These are phyloP conservation scores for Tinamus guttatus DNA, from an alignment of 2,113 vertebrate species.

Conservation along the genomic window DNA sequence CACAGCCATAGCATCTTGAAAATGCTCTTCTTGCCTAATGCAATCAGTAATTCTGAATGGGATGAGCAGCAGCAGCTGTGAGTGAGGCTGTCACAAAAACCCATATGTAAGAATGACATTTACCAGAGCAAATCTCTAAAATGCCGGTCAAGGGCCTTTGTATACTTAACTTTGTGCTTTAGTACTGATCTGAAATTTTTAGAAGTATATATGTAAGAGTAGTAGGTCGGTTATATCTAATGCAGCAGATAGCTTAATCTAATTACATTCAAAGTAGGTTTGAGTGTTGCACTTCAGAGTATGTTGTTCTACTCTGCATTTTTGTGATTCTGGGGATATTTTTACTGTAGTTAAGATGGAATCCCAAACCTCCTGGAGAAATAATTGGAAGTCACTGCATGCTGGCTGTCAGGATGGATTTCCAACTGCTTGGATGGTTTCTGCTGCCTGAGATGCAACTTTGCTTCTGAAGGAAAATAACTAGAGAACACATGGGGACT, in stretches of 20 bases:
- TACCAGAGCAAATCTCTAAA: not conserved
- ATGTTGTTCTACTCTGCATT: not conserved
- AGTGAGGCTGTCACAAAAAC: not conserved
- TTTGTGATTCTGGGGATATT: not conserved
- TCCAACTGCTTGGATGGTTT: not conserved
- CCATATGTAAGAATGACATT: not conserved
- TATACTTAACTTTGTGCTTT: not conserved
- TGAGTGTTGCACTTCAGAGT: not conserved
- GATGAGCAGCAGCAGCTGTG: not conserved
- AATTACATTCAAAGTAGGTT: not conserved
- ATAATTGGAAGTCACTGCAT: not conserved
- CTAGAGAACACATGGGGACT: not conserved
- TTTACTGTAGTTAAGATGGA: not conserved
- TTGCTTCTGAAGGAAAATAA: not conserved
- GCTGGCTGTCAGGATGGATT: not conserved
- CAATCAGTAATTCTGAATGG: not conserved
- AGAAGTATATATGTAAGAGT: not conserved
- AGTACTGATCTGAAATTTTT: not conserved
- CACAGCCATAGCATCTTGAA: not conserved
- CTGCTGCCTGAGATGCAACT: not conserved
- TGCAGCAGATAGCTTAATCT: not conserved
- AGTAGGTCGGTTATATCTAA: not conserved
- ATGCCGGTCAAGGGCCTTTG: not conserved
- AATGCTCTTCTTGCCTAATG: not conserved
- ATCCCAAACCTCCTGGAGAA: not conserved